Percentiles rank a stretch among this genome's conserved stretches.
phyloP scores from a whole-genome alignment of 2,888 invertebrate species.

The Lycia hirtaria region DNA sequence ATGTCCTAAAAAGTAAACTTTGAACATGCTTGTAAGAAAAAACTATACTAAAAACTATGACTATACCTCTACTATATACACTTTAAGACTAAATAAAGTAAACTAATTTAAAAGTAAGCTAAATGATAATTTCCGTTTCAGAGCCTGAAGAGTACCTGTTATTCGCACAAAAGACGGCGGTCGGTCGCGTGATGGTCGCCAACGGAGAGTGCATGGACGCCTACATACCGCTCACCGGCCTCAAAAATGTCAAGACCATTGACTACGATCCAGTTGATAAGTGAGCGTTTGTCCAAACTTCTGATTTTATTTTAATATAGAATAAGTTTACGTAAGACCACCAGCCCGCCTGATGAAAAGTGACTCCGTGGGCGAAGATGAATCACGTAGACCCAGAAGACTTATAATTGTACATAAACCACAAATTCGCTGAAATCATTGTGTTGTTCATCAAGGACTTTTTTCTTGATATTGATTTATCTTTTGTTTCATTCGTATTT shows the following conservation, averaged over 20 bases:
- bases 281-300: constrained; percentile 49
- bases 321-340: no score
- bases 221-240: constrained; percentile 90
- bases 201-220: constrained; percentile 93
- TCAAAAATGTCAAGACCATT: constrained; percentile 92
- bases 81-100: background rate
- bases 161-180: constrained; percentile 93
- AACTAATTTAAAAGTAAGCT: background rate
- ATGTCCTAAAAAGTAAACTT: no score
- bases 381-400: no score
- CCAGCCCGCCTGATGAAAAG: no score
- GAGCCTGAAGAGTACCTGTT: constrained; percentile 95
- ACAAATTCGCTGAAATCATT: no score
- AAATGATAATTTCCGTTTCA: constrained; percentile 61
- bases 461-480: no score
- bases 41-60: no score
- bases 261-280: constrained; percentile 92
- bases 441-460: no score
- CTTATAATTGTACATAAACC: no score
- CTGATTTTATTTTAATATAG: background rate
- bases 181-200: constrained; percentile 92
- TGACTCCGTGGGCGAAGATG: no score
- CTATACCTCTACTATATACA: background rate
- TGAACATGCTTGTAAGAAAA: no score
- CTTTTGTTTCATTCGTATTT: no score